Evolutionary conservation across 2,888 invertebrate genomes (phyloP), one percentile per base, ranked within the genome.

Genomic region (Diplazon laetatorius): DNA sequence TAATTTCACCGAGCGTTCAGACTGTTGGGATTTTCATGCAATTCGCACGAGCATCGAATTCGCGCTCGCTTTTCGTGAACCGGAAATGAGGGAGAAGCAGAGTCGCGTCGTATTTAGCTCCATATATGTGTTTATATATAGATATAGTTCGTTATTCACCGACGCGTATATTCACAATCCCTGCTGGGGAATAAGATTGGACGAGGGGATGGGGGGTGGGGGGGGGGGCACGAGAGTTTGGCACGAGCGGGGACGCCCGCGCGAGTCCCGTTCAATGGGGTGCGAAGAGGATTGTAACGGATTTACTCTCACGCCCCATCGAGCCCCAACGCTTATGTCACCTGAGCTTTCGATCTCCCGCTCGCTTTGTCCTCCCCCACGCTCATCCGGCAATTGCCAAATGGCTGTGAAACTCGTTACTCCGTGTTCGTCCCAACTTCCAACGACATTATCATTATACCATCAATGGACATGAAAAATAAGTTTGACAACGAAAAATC

Each of bases 221-320:
- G n/a, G n/a, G n/a, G n/a, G n/a, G n/a, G 22, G 18, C 22, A 35
- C 10, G 55, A 66, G 59, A 39, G 66, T 48, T 62, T 22, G n/a
- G 50, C 22, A n/a, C 50, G 4, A 25, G 48, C 25, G 55, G 30
- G 37, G 14, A 12, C 42, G 59, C 16, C 37, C 55, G 48, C 48
- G 42, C 57, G 39, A 59, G 69, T 42, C 50, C 52, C 62, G 65
- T 65, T 69, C 73, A 69, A 73, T 69, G 73, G 73, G 62, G 69
- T 78, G 73, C 63, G 50, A 78, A 73, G 30, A 63, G 63, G 68
- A 63, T 65, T 59, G 78, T 48, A 44, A 52, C 44, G 73, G 73
- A 73, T 78, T 73, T 59, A 65, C 69, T 59, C 65, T 69, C 57
- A 48, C 37, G 52, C 52, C 57, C 59, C 59, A 73, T 65, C 77